Base-by-base conservation (phyloP, 64 coral and sea anemone genomes). In the Stylophora pistillata region DNA sequence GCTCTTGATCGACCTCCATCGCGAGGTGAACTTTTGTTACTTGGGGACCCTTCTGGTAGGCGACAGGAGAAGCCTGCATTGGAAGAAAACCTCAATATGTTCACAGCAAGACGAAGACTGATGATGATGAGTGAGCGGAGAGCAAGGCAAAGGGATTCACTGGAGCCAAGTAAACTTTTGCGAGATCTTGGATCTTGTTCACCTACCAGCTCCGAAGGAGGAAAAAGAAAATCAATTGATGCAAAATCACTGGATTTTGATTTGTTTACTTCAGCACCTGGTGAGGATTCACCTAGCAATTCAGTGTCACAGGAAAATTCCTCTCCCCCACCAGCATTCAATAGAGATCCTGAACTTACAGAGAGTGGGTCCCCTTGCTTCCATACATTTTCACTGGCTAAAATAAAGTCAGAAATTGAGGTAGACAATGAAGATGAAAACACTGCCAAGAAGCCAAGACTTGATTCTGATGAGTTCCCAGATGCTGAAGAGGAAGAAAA, bases 121-220 rank as follows among this genome's bases (percentile, higher is more conserved):
- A 92, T 92, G 20, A 65, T 92, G 73, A 64, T 92, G n/a, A 92
- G 90, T 71, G 90, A 92, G 53, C 90, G 90, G 7, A 20, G 78
- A n/a, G 25, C 71, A 61, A 47, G 82, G 54, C 81, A 86, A 25
- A 77, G 90, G 15, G 81, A 92, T 1, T 21, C 72, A 28, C 14
- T 75, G 17, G 31, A 73, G 5, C 65, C 71, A 12, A 78, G 18
- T 30, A 58, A 68, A 69, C 37, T 47, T 47, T n/a, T 78, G 15
- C 71, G 65, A 32, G 87, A 77, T 78, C 73, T 63, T 78, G 63
- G 57, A 41, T 81, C 60, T 34, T 71, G 72, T 34, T 92, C 90
- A 54, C 90, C 90, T 53, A 61, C 72, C 58, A 92, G 90, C 73
- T 92, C 90, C 26, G 90, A 92, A 17, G 90, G 90, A 17, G 90